phyloP scores from a whole-genome alignment of 2,113 vertebrate species.

The Nyctereutes procyonoides region DNA sequence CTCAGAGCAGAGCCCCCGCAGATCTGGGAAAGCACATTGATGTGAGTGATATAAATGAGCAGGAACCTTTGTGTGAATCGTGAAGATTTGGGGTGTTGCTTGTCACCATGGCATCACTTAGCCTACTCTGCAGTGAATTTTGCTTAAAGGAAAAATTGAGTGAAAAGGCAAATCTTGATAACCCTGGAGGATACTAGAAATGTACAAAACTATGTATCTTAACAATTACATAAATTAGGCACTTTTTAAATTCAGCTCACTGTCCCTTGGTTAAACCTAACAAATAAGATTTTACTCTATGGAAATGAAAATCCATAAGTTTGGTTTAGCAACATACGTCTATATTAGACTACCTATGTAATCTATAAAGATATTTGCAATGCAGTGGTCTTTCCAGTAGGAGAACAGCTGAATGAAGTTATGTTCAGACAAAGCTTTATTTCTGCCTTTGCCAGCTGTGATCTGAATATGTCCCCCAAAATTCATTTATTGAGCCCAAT shows the following conservation, averaged over 20 bases:
- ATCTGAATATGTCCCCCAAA: background rate
- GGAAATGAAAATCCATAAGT: background rate
- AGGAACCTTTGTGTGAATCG: background rate
- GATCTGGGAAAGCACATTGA: background rate
- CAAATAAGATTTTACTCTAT: background rate
- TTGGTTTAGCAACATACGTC: background rate
- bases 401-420: background rate
- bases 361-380: background rate
- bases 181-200: background rate
- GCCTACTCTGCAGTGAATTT: background rate
- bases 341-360: background rate
- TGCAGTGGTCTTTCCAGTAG: background rate
- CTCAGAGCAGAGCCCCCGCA: background rate
- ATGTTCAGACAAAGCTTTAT: constrained; percentile 1
- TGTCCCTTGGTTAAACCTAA: background rate
- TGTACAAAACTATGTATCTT: background rate
- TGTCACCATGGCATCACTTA: background rate
- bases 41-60: background rate
- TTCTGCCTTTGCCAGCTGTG: background rate
- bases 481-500: background rate
- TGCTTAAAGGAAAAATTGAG: background rate
- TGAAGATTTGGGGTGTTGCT: background rate
- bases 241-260: background rate
- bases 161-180: background rate
- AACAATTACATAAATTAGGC: background rate